Conservation (phyloP, 1,140 invertebrate genomes). For the Agrilus planipennis region DNA sequence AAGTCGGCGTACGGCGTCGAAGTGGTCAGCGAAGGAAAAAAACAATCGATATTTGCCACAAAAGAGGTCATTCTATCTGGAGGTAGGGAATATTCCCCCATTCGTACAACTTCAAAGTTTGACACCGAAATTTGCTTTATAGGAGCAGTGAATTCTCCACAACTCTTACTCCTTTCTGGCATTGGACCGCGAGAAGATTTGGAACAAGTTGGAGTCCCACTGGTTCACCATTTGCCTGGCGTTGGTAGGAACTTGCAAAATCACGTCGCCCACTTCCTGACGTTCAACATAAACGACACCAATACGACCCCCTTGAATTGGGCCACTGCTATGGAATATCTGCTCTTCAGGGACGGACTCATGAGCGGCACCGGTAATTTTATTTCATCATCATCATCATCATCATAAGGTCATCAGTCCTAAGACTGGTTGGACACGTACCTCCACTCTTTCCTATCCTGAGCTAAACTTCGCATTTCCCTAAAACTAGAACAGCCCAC, state of each 20-base stretch:
- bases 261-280: conserved; percentile 66
- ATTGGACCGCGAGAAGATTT: conserved; percentile 67
- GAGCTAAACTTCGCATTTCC: too few species aligned
- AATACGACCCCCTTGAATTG: conserved; percentile 71
- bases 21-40: conserved; percentile 45
- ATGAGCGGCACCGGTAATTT: conserved; percentile 76
- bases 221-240: conserved; percentile 62
- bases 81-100: conserved; percentile 30
- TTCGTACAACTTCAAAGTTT: too few species aligned
- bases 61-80: conserved; percentile 56
- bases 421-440: too few species aligned
- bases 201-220: conserved; percentile 45
- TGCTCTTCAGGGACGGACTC: conserved; percentile 68
- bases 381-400: too few species aligned
- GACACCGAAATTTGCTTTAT: too few species aligned
- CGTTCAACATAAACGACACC: conserved; percentile 71
- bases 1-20: conserved; percentile 59
- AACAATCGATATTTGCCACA: conserved; percentile 42
- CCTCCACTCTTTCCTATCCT: too few species aligned
- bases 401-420: too few species aligned
- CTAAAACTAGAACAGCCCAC: too few species aligned
- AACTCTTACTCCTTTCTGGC: conserved; percentile 73
- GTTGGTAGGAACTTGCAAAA: conserved; percentile 84
- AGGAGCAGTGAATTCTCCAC: conserved; percentile 68
- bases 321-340: conserved; percentile 78